Conservation (phyloP, 2,888 invertebrate genomes). For the Torymus aiolomorphi region DNA sequence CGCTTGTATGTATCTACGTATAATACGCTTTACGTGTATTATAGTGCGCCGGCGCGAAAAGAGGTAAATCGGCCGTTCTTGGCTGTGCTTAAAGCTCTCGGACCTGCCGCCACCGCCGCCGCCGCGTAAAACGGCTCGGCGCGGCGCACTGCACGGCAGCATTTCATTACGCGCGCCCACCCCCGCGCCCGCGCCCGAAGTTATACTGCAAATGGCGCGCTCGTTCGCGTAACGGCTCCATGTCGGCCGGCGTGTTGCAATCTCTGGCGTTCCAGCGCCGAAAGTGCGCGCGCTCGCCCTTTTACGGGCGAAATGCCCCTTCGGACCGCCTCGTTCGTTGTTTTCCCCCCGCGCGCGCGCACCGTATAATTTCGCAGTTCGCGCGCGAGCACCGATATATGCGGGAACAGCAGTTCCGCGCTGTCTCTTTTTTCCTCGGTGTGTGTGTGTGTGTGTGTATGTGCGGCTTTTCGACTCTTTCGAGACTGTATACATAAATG, state of each 20-base stretch:
- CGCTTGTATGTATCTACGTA: too few species aligned
- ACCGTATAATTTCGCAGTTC: slow-evolving; percentile 31
- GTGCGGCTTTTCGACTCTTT: too few species aligned
- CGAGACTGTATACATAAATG: too few species aligned
- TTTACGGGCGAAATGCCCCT: slow-evolving; percentile 6
- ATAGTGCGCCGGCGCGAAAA: slow-evolving; percentile 2
- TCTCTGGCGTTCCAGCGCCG: slow-evolving; percentile 15
- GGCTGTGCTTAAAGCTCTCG: slow-evolving; percentile 6
- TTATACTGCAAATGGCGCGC: slow-evolving; percentile 43
- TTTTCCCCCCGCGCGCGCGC: neutral
- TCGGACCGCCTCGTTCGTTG: neutral
- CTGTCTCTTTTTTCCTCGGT: too few species aligned
- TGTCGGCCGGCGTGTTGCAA: slow-evolving; percentile 34
- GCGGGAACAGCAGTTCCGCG: slow-evolving; percentile 3
- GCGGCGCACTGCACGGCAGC: slow-evolving; percentile 1
- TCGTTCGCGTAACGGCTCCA: slow-evolving; percentile 23
- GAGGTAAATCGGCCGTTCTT: slow-evolving; percentile 45
- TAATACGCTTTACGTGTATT: too few species aligned
- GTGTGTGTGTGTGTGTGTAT: too few species aligned
- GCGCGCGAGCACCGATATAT: neutral
- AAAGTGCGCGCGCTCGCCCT: slow-evolving; percentile 32
- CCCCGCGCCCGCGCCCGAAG: neutral
- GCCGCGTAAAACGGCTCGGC: slow-evolving; percentile 19
- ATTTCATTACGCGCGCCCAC: slow-evolving; percentile 36
- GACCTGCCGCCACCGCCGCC: neutral